Evolutionary conservation across 2,797 vertebrate genomes (phyloP).

Genomic region (Alosa sapidissima): DNA sequence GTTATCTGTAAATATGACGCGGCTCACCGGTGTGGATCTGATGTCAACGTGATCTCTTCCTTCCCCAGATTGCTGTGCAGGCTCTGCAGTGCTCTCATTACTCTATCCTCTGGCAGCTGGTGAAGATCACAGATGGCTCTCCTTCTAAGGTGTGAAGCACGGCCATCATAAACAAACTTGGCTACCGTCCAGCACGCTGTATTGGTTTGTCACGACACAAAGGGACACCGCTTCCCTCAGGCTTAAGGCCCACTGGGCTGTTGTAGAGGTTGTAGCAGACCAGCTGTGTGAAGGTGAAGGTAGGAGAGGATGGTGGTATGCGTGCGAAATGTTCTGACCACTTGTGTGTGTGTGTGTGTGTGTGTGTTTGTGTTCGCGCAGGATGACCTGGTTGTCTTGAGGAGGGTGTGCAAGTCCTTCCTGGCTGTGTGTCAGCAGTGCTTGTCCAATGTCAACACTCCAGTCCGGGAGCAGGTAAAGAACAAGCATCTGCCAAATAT

Average conservation of each 20-base stretch:
- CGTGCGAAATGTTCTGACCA: neutral
- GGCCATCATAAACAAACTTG: neutral
- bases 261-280: too few relatives aligned
- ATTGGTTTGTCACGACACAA: neutral
- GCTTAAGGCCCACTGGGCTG: neutral
- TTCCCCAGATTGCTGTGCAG: conserved; percentile 93
- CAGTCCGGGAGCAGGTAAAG: conserved; percentile 96
- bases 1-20: conserved; percentile 8
- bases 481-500: neutral
- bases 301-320: neutral
- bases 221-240: neutral
- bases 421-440: conserved; percentile 99
- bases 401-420: conserved; percentile 98
- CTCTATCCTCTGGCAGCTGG: conserved; percentile 97
- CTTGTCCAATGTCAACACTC: conserved; percentile 97
- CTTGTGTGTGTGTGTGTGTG: neutral
- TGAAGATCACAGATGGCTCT: conserved; percentile 92
- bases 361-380: conserved; percentile 57
- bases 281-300: neutral
- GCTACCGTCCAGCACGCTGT: neutral
- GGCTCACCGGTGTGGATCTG: neutral
- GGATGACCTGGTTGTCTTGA: conserved; percentile 93
- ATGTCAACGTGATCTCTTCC: neutral
- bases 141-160: conserved; percentile 84
- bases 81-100: conserved; percentile 99